Evolutionary conservation across 2,113 vertebrate species (phyloP), one percentile per base, ranked within the genome.

Genomic region (Oryctolagus cuniculus): DNA sequence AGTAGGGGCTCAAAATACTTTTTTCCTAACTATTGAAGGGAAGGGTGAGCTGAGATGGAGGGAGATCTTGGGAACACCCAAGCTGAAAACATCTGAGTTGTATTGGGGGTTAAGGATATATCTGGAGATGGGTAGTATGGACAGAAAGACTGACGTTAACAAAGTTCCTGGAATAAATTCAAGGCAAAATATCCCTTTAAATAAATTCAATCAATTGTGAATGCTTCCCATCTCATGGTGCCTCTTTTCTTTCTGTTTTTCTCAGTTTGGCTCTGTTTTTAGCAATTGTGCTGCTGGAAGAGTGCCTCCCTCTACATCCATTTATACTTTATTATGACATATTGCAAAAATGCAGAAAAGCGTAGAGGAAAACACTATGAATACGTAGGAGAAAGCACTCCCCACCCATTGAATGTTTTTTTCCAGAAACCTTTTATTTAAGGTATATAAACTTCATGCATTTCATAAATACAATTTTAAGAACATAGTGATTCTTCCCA

Each of bases 21-120:
- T 90, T 84, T 24, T 13, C 12, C 44, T 83, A 89, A 83, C 64
- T 74, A 72, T 72, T 92, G 66, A 90, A 94, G 84, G 53, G 44
- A 74, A 90, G 15, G 55, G 61, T 51, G 38, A 83, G 44, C 29
- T 73, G 55, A 89, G 44, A 81, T 96, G 58, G 24, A 78, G 70
- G 58, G 75, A 74, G 69, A 21, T 92, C 90, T 94, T 90, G 58
- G 70, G 82, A 97, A 95, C 87, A 92, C 74, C 75, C 89, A 93
- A 49, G 87, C 80, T 96, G 91, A 70, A 95, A 94, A 93, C 66
- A 97, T 97, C 79, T 96, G 87, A 72, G 17, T 34, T 89, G 58
- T 89, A 22, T 55, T 91, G 72, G 27, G 86, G 61, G 36, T 58
- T 80, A 88, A 82, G 72, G 67, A 21, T 38, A 78, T 31, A 78